Conservation (phyloP, 2,888 invertebrate species). For the Norana najaformis region DNA sequence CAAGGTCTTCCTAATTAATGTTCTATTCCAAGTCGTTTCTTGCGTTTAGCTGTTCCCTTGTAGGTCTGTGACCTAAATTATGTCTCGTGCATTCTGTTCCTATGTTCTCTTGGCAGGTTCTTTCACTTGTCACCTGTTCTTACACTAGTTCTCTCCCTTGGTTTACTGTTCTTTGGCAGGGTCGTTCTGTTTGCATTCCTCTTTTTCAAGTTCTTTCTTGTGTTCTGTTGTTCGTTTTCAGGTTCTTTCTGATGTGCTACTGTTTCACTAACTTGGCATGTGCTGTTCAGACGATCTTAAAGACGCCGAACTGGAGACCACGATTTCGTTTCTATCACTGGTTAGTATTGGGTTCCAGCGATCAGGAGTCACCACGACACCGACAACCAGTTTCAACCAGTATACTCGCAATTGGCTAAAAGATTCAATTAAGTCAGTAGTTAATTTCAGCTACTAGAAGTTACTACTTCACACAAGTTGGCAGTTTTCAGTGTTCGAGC, state of each 20-base stretch:
- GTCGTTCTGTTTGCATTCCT: too few relatives aligned
- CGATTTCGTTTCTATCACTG: constrained; percentile 98
- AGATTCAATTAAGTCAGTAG: not conserved
- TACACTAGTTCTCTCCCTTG: not conserved
- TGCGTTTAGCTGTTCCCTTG: too few relatives aligned
- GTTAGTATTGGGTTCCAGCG: constrained; percentile 63
- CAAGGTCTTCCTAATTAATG: not conserved
- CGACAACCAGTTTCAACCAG: not conserved
- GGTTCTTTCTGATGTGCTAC: constrained; percentile 99
- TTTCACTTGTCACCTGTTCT: not conserved
- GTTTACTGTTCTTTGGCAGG: too few relatives aligned
- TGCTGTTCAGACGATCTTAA: constrained; percentile 90
- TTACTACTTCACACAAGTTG: too few relatives aligned
- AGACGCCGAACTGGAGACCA: constrained; percentile 94
- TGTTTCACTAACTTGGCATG: constrained; percentile 99
- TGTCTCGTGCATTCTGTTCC: not conserved
- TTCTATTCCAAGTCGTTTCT: not conserved
- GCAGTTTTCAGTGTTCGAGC: too few relatives aligned
- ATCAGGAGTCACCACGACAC: not conserved
- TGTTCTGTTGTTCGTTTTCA: constrained; percentile 30
- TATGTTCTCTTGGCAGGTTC: not conserved
- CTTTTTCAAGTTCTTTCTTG: not conserved
- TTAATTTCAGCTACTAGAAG: not conserved
- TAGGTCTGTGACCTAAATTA: too few relatives aligned
- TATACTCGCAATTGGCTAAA: not conserved